Conservation (phyloP, 2,113 vertebrate genomes). For the Macaca fascicularis region DNA sequence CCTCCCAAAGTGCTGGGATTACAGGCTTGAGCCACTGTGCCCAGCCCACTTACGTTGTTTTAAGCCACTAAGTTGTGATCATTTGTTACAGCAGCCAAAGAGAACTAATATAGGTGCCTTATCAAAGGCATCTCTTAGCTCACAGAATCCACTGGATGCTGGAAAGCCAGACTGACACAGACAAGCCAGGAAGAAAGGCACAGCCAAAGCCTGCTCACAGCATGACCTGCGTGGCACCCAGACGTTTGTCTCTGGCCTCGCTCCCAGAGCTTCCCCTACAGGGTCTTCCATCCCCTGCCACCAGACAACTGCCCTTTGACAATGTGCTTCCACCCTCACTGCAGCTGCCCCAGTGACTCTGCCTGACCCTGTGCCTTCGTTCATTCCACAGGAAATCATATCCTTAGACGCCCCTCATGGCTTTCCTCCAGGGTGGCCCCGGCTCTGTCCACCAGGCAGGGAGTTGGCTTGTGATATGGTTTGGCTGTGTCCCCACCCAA, state of each 20-base stretch:
- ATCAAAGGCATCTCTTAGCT: neutral
- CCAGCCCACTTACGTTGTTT: too few species aligned
- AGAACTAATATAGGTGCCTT: accelerated
- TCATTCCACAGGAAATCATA: neutral
- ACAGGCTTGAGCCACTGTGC: too few species aligned
- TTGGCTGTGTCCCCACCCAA: too few species aligned
- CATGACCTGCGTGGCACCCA: neutral
- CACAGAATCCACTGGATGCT: accelerated
- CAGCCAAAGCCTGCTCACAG: too few species aligned
- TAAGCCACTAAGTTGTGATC: neutral
- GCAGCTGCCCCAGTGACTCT: accelerated
- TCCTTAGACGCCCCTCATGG: too few species aligned
- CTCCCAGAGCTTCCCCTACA: accelerated
- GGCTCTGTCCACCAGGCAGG: neutral
- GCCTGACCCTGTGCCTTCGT: accelerated
- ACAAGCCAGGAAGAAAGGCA: accelerated
- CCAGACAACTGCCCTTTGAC: neutral
- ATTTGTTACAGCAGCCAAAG: neutral
- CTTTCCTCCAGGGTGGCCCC: too few species aligned
- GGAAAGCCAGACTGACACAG: too few species aligned
- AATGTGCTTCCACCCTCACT: accelerated
- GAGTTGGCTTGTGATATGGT: too few species aligned
- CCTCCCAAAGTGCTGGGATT: too few species aligned
- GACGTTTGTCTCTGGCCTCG: accelerated
- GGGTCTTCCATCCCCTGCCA: neutral